A percentile compares a stretch with the other conserved stretches of the same genome.
Evolutionary conservation across 2,888 invertebrate genomes (phyloP).

Genomic region (Caenorhabditis panamensis): DNA sequence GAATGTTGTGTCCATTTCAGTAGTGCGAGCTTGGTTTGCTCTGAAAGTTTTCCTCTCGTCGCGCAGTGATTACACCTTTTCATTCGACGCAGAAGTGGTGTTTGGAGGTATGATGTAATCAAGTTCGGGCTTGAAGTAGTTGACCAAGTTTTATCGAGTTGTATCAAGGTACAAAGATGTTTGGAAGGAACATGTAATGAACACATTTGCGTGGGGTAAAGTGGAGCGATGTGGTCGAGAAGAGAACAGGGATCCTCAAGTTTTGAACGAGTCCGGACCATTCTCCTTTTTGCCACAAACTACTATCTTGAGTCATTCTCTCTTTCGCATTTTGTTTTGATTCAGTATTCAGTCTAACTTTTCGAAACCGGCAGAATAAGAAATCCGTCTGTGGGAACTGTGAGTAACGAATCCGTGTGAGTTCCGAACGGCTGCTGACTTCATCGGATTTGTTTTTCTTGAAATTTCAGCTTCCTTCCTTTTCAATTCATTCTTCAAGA

Average conservation of each 20-base stretch:
- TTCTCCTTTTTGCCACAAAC: too few relatives aligned
- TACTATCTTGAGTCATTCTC: not conserved
- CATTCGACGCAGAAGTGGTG: not conserved
- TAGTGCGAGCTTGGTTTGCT: too few relatives aligned
- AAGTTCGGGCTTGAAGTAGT: slow-evolving; percentile 9
- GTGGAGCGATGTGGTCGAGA: not conserved
- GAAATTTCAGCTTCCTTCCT: not conserved
- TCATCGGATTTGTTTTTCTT: not conserved
- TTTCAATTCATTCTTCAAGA: not conserved
- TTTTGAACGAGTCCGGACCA: too few relatives aligned
- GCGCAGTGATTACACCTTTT: not conserved
- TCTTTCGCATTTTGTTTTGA: not conserved
- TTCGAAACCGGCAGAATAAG: too few relatives aligned
- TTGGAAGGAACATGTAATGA: not conserved
- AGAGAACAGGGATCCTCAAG: too few relatives aligned
- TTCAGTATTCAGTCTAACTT: slow-evolving; percentile 1
- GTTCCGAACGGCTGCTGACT: too few relatives aligned
- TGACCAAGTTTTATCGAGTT: not conserved
- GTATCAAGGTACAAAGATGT: slow-evolving; percentile 19
- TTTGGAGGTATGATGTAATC: slow-evolving; percentile 15
- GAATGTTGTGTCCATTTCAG: not conserved
- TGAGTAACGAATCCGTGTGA: not conserved
- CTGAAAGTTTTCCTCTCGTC: not conserved
- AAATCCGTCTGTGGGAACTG: slow-evolving; percentile 1
- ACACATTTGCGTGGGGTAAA: not conserved